phyloP scores from a whole-genome alignment of 2,113 vertebrate species.

The Ictidomys tridecemlineatus region DNA sequence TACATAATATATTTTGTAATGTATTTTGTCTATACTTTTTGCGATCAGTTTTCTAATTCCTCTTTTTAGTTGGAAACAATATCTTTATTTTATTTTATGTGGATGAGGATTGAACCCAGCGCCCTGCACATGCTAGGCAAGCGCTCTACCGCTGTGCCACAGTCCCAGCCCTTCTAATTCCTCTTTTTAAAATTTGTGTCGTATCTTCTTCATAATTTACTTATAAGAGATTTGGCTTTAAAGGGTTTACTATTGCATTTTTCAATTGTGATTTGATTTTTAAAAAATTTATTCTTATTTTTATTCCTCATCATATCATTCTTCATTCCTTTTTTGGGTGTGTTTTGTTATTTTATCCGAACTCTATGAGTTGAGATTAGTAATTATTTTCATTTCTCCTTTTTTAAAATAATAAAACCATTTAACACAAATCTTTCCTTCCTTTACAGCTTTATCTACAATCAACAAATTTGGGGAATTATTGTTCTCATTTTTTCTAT shows the following conservation, averaged over 20 bases:
- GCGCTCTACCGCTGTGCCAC: too few relatives aligned
- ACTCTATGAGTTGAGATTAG: background rate
- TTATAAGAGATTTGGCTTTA: background rate
- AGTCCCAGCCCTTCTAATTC: background rate
- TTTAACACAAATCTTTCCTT: constrained; percentile 5
- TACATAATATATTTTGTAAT: background rate
- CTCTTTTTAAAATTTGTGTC: background rate
- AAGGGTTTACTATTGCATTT: background rate
- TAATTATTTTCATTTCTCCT: constrained; percentile 22
- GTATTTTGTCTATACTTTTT: background rate
- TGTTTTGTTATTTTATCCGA: constrained; percentile 14
- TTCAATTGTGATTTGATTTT: background rate
- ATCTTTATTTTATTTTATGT: too few relatives aligned
- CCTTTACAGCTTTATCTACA: background rate
- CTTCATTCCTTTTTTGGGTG: background rate
- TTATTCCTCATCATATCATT: background rate
- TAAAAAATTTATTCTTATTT: constrained; percentile 37
- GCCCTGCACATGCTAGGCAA: too few relatives aligned
- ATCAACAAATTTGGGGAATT: constrained; percentile 4
- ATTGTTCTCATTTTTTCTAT: background rate
- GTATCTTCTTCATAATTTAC: background rate
- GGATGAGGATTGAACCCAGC: too few relatives aligned
- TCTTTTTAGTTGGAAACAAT: background rate
- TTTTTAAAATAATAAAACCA: background rate
- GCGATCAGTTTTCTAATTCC: background rate